phyloP scores from a whole-genome alignment of 1,140 invertebrate species.

The Lucilia cuprina region DNA sequence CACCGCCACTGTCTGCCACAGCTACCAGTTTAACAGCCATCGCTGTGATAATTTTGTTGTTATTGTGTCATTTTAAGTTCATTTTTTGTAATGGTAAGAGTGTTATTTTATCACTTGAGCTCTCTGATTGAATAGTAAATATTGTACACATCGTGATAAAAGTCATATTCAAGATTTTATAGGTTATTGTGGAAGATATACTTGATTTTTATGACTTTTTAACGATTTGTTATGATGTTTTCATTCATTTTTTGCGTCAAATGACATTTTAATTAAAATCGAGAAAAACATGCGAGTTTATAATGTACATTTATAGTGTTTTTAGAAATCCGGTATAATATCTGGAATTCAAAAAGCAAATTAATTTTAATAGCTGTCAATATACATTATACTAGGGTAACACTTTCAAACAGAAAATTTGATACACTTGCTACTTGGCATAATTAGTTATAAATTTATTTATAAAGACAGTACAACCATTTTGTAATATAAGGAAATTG shows the following conservation, averaged over 20 bases:
- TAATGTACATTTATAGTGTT: neutral
- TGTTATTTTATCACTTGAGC: neutral
- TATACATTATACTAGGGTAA: too few species aligned
- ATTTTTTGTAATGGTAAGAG: slow-evolving; percentile 24
- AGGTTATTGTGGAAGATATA: neutral
- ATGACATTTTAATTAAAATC: neutral
- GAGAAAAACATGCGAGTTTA: neutral
- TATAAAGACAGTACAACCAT: too few species aligned
- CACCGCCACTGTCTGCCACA: slow-evolving; percentile 10
- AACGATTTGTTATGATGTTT: slow-evolving; percentile 60
- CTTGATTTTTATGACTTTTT: slow-evolving; percentile 54
- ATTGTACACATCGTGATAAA: neutral
- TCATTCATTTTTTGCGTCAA: neutral
- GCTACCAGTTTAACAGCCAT: neutral
- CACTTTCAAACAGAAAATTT: too few species aligned
- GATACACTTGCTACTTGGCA: too few species aligned
- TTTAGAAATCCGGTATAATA: neutral
- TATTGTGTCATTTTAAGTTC: neutral
- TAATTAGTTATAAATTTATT: too few species aligned
- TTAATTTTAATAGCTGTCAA: too few species aligned
- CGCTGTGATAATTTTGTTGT: slow-evolving; percentile 31
- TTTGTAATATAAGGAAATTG: too few species aligned
- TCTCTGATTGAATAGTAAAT: neutral
- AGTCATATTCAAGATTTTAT: neutral
- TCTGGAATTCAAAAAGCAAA: too few species aligned